These are phyloP conservation scores for Argyra leucocephala DNA, from an alignment of 2,888 invertebrate species.

Conservation along the genomic window DNA sequence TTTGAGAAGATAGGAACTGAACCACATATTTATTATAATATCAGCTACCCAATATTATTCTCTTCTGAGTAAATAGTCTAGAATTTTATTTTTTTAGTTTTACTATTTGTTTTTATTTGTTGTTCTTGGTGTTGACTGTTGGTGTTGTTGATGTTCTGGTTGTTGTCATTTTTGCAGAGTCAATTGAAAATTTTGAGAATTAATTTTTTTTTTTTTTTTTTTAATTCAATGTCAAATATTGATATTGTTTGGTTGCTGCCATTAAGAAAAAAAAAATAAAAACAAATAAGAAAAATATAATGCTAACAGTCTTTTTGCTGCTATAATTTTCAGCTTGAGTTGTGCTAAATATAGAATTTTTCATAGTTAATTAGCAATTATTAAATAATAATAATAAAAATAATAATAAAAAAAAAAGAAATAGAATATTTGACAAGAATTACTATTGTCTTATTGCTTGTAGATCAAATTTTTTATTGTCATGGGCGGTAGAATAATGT, in stretches of 20 bases:
- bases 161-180: too few species aligned
- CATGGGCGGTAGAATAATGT: too few species aligned
- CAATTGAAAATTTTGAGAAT: too few species aligned
- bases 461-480: neutral
- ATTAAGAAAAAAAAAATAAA: neutral
- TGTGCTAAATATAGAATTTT: neutral
- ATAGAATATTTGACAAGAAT: neutral
- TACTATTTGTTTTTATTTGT: too few species aligned
- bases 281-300: neutral
- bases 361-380: neutral
- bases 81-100: too few species aligned
- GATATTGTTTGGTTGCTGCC: neutral
- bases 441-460: neutral
- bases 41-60: too few species aligned
- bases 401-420: neutral
- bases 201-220: neutral
- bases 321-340: neutral
- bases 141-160: too few species aligned
- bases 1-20: too few species aligned
- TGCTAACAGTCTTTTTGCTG: neutral
- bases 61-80: too few species aligned
- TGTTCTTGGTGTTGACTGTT: too few species aligned
- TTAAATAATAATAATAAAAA: neutral
- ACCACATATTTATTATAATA: too few species aligned
- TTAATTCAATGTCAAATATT: slow-evolving; percentile 3